Conservation (phyloP, 1,140 invertebrate genomes). For the Formica selysi region DNA sequence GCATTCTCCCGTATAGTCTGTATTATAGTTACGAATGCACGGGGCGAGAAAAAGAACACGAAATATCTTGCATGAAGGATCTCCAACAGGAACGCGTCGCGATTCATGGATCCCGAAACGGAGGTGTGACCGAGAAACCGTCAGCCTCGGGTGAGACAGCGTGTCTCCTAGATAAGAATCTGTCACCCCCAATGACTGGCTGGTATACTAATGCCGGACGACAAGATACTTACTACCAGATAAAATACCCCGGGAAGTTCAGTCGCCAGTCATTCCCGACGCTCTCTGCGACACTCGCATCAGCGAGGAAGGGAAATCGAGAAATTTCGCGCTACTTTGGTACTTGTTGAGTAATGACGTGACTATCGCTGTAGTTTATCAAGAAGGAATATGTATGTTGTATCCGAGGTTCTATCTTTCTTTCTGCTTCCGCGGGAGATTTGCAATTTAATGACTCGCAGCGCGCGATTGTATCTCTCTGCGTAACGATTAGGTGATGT, state of each 20-base stretch:
- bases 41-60: not conserved
- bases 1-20: not conserved
- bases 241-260: conserved; percentile 79
- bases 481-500: conserved; percentile 51
- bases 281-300: not conserved
- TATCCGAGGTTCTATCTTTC: not conserved
- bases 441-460: conserved; percentile 57
- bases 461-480: conserved; percentile 53
- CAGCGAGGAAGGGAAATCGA: not conserved
- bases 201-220: conserved; percentile 75
- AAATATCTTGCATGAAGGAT: conserved; percentile 29
- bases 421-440: conserved; percentile 26
- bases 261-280: conserved; percentile 71
- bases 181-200: conserved; percentile 78
- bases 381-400: conserved; percentile 4
- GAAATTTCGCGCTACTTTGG: conserved; percentile 28
- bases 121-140: conserved; percentile 74
- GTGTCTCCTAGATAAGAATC: conserved; percentile 84
- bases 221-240: conserved; percentile 81
- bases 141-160: conserved; percentile 77
- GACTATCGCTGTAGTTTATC: not conserved
- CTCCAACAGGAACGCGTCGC: not conserved
- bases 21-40: conserved; percentile 6
- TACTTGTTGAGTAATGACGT: conserved; percentile 34
- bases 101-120: conserved; percentile 54